These are phyloP conservation scores for Acheta domesticus DNA, from an alignment of 2,888 invertebrate genomes.

Conservation along the genomic window DNA sequence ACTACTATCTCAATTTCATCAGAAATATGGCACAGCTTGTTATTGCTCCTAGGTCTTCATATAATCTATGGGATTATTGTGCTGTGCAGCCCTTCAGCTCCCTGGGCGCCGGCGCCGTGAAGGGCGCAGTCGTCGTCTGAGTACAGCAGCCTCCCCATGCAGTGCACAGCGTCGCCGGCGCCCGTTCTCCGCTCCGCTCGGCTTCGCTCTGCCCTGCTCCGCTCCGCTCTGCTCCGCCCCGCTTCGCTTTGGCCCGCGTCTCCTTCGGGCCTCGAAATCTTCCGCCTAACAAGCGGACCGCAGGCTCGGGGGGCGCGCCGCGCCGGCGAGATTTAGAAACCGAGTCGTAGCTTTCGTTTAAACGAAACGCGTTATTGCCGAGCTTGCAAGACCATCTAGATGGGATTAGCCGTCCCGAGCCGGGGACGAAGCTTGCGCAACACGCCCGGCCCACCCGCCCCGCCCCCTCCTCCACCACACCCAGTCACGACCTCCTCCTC, in stretches of 20 bases:
- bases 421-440: neutral
- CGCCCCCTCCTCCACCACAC: neutral
- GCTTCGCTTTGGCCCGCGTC: neutral
- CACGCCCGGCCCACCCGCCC: neutral
- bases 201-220: too few relatives aligned
- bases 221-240: neutral
- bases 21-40: too few relatives aligned
- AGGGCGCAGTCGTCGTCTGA: too few relatives aligned
- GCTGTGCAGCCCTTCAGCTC: too few relatives aligned
- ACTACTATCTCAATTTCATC: too few relatives aligned
- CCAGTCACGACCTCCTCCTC: neutral
- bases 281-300: slow-evolving; percentile 18
- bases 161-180: too few relatives aligned
- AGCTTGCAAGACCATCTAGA: slow-evolving; percentile 18
- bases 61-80: too few relatives aligned
- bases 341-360: slow-evolving; percentile 9
- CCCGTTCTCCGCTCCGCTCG: too few relatives aligned
- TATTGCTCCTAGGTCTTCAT: too few relatives aligned
- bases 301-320: neutral
- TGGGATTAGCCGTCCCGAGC: slow-evolving; percentile 9
- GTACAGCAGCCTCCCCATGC: too few relatives aligned
- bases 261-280: slow-evolving; percentile 9
- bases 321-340: slow-evolving; percentile 18
- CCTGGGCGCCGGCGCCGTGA: too few relatives aligned
- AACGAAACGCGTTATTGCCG: slow-evolving; percentile 7